Base-by-base conservation (phyloP, 2,113 vertebrate species). In the Rhabdomys dilectus region DNA sequence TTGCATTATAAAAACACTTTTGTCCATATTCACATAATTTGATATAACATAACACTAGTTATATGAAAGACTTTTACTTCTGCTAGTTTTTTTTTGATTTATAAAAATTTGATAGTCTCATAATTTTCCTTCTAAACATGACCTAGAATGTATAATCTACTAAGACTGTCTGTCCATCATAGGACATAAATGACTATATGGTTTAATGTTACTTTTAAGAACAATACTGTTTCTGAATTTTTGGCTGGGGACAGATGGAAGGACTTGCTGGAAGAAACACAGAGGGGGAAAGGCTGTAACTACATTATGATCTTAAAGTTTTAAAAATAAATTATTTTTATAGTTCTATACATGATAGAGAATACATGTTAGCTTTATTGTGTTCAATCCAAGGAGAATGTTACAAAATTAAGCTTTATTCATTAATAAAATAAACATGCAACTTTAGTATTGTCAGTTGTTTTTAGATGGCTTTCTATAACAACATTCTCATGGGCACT, bases 341-440 rank as follows among this genome's bases (percentile, higher is more conserved):
- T 34, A 68, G 29, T 68, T 34, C 39, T 92, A 0, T 24, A 81
- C 7, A 75, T 76, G 2, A 36, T 15, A 31, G 17, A 96, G 34
- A 21, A 60, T 70, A 73, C 48, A 11, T 42, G 29, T 75, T 42
- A 90, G 48, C 15, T 64, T 60, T 86, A 1, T 90, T 93, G 87
- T 89, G 48, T 12, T 91, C 36, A 95, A 45, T 58, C 6, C 11
- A 48, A 34, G 64, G 77, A 42, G 17, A 89, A 48, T 66, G 24
- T 95, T 91, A 78, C 39, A 91, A 2, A 88, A 73, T 13, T 13
- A 88, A 78, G 17, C 15, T 73, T 91, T 95, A 84, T 81, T 3
- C 73, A 9, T 77, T 95, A 91, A 64, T 85, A 66, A 90, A 95
- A 90, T 92, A 84, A 78, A 89, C 84, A 31, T 80, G 88, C 31